These are phyloP conservation scores for Caenorhabditis uteleia DNA, from an alignment of 2,888 invertebrate genomes.

Conservation along the genomic window DNA sequence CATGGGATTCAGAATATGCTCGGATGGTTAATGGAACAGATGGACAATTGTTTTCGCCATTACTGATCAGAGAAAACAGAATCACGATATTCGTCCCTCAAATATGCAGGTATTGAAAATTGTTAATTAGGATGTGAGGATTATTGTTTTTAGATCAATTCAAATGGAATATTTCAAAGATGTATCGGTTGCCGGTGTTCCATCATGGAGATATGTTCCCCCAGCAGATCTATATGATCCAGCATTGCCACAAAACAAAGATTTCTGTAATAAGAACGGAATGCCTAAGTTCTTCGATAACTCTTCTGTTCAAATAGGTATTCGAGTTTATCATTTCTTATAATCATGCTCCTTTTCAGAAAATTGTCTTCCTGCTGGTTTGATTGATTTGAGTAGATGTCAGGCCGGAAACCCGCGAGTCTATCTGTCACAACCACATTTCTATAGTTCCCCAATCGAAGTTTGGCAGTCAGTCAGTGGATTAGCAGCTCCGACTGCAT, in stretches of 20 bases:
- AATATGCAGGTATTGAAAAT: background rate
- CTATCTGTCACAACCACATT: constrained; percentile 64
- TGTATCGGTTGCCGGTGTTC: constrained; percentile 44
- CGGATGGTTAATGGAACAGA: constrained; percentile 64
- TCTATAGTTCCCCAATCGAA: constrained; percentile 55
- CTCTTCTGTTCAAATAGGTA: constrained; percentile 53
- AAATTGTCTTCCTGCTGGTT: constrained; percentile 61
- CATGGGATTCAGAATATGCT: constrained; percentile 59
- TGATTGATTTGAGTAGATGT: constrained; percentile 64
- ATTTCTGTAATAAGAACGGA: constrained; percentile 60
- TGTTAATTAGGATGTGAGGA: background rate
- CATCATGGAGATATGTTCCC: constrained; percentile 53
- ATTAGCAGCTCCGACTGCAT: constrained; percentile 40
- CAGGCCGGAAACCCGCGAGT: constrained; percentile 62
- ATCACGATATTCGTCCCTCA: constrained; percentile 44
- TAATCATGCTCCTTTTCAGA: constrained; percentile 34
- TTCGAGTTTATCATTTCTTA: too few species aligned
- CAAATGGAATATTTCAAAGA: constrained; percentile 51
- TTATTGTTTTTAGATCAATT: constrained; percentile 40
- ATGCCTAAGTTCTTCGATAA: constrained; percentile 62
- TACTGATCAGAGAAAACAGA: constrained; percentile 36
- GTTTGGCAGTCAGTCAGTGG: constrained; percentile 57
- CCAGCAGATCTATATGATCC: constrained; percentile 56
- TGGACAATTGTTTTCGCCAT: constrained; percentile 64
- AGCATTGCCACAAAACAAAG: constrained; percentile 43